Evolutionary conservation across 1,140 invertebrate species (phyloP).

Genomic region (Chionoecetes opilio): DNA sequence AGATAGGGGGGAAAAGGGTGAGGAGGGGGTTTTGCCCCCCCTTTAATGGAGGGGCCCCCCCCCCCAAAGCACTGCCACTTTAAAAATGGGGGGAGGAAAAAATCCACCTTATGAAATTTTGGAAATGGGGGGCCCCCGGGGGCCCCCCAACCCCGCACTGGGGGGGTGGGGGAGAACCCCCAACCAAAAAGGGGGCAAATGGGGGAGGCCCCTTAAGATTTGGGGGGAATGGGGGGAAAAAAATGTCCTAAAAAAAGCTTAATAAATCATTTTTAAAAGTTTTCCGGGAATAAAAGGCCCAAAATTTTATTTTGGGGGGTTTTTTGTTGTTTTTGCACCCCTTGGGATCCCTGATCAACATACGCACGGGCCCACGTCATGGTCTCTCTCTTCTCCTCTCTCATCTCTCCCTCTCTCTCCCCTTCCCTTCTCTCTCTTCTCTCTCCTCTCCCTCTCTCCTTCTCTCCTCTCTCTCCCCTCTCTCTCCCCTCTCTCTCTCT

Average conservation of each 20-base stretch:
- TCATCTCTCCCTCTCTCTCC: not conserved
- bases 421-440: not conserved
- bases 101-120: conserved; percentile 67
- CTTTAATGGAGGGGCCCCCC: not conserved
- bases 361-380: not conserved
- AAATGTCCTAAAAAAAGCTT: too few relatives aligned
- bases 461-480: too few relatives aligned
- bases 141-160: conserved; percentile 15
- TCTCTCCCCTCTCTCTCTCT: conserved; percentile 18
- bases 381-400: not conserved
- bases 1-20: not conserved
- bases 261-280: too few relatives aligned
- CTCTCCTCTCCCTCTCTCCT: not conserved
- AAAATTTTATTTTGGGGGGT: too few relatives aligned
- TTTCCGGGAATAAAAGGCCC: too few relatives aligned
- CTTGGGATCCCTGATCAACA: not conserved
- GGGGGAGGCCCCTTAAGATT: too few relatives aligned
- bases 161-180: not conserved
- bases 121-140: conserved; percentile 35
- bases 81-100: conserved; percentile 69
- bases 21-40: not conserved
- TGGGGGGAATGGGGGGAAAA: too few relatives aligned
- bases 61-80: conserved; percentile 66
- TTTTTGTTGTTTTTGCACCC: too few relatives aligned
- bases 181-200: conserved; percentile 19